A percentile compares a stretch with the other conserved stretches of the same genome.
Evolutionary conservation across 1,140 invertebrate genomes (phyloP).

Genomic region (Archegozetes longisetosus): DNA sequence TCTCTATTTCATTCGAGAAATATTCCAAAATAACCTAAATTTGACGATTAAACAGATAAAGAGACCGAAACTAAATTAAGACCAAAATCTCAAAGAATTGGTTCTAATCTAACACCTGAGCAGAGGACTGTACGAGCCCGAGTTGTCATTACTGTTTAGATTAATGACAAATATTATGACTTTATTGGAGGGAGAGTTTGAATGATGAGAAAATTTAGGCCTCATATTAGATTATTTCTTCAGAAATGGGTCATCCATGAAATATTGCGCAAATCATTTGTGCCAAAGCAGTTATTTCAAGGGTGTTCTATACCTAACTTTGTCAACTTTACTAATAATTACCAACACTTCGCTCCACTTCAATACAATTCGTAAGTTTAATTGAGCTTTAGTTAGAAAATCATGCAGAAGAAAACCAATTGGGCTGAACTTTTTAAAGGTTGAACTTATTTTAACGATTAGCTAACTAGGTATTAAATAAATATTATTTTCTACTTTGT

Average conservation of each 20-base stretch:
- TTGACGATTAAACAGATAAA: neutral
- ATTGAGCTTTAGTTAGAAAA: neutral
- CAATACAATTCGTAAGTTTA: neutral
- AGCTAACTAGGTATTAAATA: neutral
- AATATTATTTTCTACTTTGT: neutral
- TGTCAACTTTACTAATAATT: neutral
- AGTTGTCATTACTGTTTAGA: neutral
- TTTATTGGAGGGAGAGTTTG: neutral
- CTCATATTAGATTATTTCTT: too few relatives aligned
- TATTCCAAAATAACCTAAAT: neutral
- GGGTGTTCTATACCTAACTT: neutral
- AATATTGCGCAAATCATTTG: neutral
- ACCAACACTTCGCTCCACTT: neutral
- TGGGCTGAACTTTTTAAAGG: neutral
- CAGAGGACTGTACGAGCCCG: neutral
- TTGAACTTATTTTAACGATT: neutral
- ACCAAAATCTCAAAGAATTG: neutral
- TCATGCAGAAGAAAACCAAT: neutral
- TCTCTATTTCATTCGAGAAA: neutral
- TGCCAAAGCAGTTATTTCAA: neutral
- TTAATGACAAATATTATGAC: neutral
- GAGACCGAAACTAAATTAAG: neutral
- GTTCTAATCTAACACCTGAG: neutral
- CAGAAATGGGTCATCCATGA: neutral
- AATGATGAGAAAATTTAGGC: neutral